Percentiles rank a stretch among this genome's conserved stretches.
phyloP scores from a whole-genome alignment of 2,797 vertebrate genomes.

The Fistularia tabacaria region DNA sequence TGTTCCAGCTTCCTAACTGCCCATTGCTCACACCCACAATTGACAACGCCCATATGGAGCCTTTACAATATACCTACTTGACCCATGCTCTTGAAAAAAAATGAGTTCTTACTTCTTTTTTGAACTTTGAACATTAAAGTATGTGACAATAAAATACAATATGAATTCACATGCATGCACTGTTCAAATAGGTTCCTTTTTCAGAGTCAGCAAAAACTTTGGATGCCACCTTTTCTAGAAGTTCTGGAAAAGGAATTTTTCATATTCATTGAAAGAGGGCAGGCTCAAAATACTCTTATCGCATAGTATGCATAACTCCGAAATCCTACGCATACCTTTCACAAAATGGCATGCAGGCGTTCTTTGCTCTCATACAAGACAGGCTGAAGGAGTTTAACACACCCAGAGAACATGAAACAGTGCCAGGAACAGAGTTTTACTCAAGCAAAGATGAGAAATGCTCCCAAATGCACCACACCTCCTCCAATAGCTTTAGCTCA shows the following conservation, averaged over 20 bases:
- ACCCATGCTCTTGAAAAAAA: conserved; percentile 4
- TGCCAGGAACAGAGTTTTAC: conserved; percentile 54
- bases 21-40: conserved; percentile 49
- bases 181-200: conserved; percentile 39
- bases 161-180: conserved; percentile 19
- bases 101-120: not conserved
- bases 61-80: conserved; percentile 1
- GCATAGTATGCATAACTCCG: conserved; percentile 18
- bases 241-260: conserved; percentile 35
- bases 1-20: conserved; percentile 59
- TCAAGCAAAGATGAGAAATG: conserved; percentile 49
- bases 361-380: conserved; percentile 43
- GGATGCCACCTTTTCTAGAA: conserved; percentile 17
- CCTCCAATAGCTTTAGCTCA: conserved; percentile 36
- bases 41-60: conserved; percentile 62
- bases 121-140: conserved; percentile 3
- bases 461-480: conserved; percentile 62
- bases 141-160: conserved; percentile 10
- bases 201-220: conserved; percentile 23
- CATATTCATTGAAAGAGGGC: conserved; percentile 14
- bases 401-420: conserved; percentile 18
- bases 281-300: conserved; percentile 12
- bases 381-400: conserved; percentile 30
- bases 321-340: conserved; percentile 32
- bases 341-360: conserved; percentile 30